Evolutionary conservation across 2,113 vertebrate species (phyloP), one percentile per base, ranked within the genome.

Genomic region (Hiodon tergisus): DNA sequence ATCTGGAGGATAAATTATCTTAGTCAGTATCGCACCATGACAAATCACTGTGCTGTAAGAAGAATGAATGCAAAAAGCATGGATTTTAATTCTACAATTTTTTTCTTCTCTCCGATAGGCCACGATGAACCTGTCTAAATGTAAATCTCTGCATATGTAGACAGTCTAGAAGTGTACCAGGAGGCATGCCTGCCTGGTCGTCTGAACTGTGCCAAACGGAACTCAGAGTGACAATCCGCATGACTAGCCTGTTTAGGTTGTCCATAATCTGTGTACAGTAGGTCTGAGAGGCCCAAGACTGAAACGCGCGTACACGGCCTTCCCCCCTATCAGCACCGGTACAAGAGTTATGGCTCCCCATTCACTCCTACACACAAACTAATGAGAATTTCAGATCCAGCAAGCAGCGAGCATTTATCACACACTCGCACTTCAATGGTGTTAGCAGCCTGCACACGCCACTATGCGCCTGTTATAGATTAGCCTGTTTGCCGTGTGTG

Each of bases 351-450:
- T 90, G 84, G 83, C 79, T 76, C 69, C 79, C 67, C 83, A 81
- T 85, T 86, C 75, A 80, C 80, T 86, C 83, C 82, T 81, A 83
- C 88, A 88, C 87, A 84, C 84, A 81, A 85, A 90, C 89, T 92
- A 91, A 91, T 90, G 89, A 89, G 84, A 85, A 87, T 85, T 88
- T 90, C 87, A 87, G 85, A 89, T 85, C 84, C 81, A 79, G 88
- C 89, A 85, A 90, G 89, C 87, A 69, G 72, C 87, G 85, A 83
- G 83, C 88, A 89, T 91, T 89, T 83, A 89, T 92, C 89, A 87
- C 83, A 16, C 85, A 79, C 87, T 83, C 82, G 54, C 76, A 69
- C 83, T 83, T 88, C 82, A 83, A 54, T 80, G 69, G 81, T 57
- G 31, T 79, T 80, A 81, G 79, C 86, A 69, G 76, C 78, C 16